Percentiles rank a stretch among this genome's conserved stretches.
These are phyloP conservation scores for Ctenodactylus gundi DNA, from an alignment of 2,113 vertebrate species.

Conservation along the genomic window DNA sequence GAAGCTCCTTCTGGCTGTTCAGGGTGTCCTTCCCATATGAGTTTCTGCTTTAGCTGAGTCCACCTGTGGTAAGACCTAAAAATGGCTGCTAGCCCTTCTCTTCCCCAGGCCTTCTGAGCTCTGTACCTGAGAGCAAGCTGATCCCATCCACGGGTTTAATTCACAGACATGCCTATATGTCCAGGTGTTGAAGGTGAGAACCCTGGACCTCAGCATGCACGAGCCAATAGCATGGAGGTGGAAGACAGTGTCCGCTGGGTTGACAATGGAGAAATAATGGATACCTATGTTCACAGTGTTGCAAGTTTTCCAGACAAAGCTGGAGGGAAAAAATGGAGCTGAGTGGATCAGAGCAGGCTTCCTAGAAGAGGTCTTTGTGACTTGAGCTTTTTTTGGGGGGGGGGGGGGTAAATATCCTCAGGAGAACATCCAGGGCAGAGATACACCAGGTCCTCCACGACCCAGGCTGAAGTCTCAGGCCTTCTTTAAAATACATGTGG, in stretches of 20 bases:
- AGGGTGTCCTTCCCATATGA: neutral
- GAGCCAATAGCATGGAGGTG: neutral
- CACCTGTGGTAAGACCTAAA: neutral
- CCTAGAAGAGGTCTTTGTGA: neutral
- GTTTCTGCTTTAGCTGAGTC: neutral
- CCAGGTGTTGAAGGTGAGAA: neutral
- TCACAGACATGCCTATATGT: neutral
- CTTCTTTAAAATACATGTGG: neutral
- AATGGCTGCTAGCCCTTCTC: neutral
- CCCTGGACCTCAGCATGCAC: neutral
- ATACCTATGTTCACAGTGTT: neutral
- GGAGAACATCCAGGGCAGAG: neutral
- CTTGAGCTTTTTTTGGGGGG: neutral
- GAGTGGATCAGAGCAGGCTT: neutral
- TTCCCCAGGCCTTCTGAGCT: neutral
- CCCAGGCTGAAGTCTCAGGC: neutral
- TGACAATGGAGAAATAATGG: no score
- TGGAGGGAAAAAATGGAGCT: neutral
- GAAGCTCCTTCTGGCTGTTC: fast-evolving
- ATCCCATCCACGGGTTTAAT: neutral
- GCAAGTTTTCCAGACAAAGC: neutral
- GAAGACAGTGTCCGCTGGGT: neutral
- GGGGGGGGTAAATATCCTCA: neutral
- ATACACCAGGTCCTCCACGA: neutral
- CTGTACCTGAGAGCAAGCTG: no score